phyloP scores from a whole-genome alignment of 2,888 invertebrate species.

The Osmoderma eremita region DNA sequence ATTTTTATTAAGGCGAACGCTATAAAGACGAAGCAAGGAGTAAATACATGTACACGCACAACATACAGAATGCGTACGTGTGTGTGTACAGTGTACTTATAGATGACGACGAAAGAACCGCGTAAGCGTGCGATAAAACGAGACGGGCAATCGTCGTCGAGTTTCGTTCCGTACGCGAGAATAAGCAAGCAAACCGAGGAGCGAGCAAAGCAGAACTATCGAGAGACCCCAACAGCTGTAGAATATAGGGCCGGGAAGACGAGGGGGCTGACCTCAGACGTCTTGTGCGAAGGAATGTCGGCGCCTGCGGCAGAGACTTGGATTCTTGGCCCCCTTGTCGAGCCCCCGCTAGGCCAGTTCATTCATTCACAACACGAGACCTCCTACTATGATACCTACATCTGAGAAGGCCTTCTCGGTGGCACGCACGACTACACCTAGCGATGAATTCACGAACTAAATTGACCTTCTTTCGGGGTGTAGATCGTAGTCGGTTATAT shows the following conservation, averaged over 20 bases:
- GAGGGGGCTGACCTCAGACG: slow-evolving; percentile 55
- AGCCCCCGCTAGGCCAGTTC: slow-evolving; percentile 62
- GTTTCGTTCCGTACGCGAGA: neutral
- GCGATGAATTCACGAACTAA: slow-evolving; percentile 23
- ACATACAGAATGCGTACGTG: too few relatives aligned
- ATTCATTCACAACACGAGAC: slow-evolving; percentile 67
- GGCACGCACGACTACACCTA: slow-evolving; percentile 48
- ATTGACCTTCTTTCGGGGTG: neutral
- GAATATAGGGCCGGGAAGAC: slow-evolving; percentile 44
- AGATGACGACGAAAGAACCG: too few relatives aligned
- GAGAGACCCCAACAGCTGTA: slow-evolving; percentile 48
- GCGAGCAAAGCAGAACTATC: slow-evolving; percentile 42
- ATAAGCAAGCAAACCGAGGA: slow-evolving; percentile 24
- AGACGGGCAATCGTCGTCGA: too few relatives aligned
- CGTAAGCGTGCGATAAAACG: too few relatives aligned
- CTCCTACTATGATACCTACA: slow-evolving; percentile 67
- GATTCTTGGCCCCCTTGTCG: slow-evolving; percentile 66
- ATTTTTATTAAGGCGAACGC: slow-evolving; percentile 2
- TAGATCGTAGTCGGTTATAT: neutral
- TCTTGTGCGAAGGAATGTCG: slow-evolving; percentile 67
- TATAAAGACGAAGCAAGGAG: slow-evolving; percentile 21
- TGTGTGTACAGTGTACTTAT: too few relatives aligned
- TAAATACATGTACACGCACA: neutral
- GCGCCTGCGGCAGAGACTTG: slow-evolving; percentile 68
- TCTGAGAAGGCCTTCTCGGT: slow-evolving; percentile 38